Conservation (phyloP, 2,888 invertebrate species). For the Arge pagana region DNA sequence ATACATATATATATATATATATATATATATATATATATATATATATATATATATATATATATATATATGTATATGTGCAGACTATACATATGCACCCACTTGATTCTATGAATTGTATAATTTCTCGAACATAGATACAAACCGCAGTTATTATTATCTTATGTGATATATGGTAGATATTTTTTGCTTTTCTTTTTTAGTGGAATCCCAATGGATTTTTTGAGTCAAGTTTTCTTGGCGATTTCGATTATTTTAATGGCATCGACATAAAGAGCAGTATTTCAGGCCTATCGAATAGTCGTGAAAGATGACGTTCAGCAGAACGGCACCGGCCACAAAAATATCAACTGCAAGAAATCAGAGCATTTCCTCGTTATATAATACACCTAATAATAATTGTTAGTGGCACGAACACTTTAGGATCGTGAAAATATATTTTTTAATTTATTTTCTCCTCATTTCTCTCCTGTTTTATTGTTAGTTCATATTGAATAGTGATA, state of each 20-base stretch:
- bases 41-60: too few relatives aligned
- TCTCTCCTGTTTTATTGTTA: constrained; percentile 18
- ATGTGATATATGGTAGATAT: constrained; percentile 51
- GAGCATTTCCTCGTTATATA: too few relatives aligned
- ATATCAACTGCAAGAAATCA: too few relatives aligned
- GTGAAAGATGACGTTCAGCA: constrained; percentile 11
- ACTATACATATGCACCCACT: too few relatives aligned
- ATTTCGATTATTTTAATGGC: constrained; percentile 22
- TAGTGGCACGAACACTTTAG: constrained; percentile 27
- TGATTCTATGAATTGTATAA: too few relatives aligned
- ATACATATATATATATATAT: too few relatives aligned
- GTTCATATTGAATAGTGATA: constrained; percentile 32
- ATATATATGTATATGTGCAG: too few relatives aligned
- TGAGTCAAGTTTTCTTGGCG: neutral
- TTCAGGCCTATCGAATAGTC: constrained; percentile 33
- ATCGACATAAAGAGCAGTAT: constrained; percentile 34
- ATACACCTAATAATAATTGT: too few relatives aligned
- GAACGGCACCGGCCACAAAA: too few relatives aligned
- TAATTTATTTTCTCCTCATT: constrained; percentile 25
- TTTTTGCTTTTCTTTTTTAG: constrained; percentile 44
- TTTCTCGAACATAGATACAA: too few relatives aligned
- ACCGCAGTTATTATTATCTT: constrained; percentile 41
- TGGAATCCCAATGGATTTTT: constrained; percentile 13
- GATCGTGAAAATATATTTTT: constrained; percentile 6
- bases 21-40: too few relatives aligned